phyloP scores from a whole-genome alignment of 1,140 invertebrate species.

The Drosophila nikananu region DNA sequence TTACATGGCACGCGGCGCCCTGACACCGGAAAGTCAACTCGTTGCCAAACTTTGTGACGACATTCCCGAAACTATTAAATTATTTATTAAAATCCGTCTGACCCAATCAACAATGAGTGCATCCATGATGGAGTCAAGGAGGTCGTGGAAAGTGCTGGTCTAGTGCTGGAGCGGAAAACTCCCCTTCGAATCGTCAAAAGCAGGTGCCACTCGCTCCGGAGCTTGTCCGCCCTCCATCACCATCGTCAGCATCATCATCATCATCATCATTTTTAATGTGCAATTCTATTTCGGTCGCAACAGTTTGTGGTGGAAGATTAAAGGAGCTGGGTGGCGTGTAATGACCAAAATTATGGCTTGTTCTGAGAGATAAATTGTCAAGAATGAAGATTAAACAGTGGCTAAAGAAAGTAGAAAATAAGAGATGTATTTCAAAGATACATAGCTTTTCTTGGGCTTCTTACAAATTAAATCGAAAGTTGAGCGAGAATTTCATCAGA shows the following conservation, averaged over 20 bases:
- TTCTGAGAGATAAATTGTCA: slow-evolving; percentile 13
- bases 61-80: slow-evolving; percentile 51
- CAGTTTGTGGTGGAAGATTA: slow-evolving; percentile 24
- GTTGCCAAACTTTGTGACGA: slow-evolving; percentile 14
- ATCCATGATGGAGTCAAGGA: slow-evolving; percentile 37
- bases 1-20: slow-evolving; percentile 35
- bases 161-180: slow-evolving; percentile 2
- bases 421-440: neutral
- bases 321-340: slow-evolving; percentile 25
- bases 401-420: neutral
- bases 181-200: slow-evolving; percentile 10
- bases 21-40: slow-evolving; percentile 31
- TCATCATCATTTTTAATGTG: slow-evolving; percentile 66
- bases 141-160: slow-evolving; percentile 27
- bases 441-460: neutral
- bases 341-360: slow-evolving; percentile 19
- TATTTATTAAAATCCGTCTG: slow-evolving; percentile 60
- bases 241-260: slow-evolving; percentile 10
- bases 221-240: slow-evolving; percentile 5
- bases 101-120: slow-evolving; percentile 55
- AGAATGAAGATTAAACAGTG: neutral
- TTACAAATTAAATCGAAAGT: neutral
- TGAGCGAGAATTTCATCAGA: neutral
- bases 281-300: slow-evolving; percentile 57
- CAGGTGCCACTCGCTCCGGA: slow-evolving; percentile 24